Evolutionary conservation across 2,113 vertebrate genomes (phyloP).

Genomic region (Saccopteryx bilineata): DNA sequence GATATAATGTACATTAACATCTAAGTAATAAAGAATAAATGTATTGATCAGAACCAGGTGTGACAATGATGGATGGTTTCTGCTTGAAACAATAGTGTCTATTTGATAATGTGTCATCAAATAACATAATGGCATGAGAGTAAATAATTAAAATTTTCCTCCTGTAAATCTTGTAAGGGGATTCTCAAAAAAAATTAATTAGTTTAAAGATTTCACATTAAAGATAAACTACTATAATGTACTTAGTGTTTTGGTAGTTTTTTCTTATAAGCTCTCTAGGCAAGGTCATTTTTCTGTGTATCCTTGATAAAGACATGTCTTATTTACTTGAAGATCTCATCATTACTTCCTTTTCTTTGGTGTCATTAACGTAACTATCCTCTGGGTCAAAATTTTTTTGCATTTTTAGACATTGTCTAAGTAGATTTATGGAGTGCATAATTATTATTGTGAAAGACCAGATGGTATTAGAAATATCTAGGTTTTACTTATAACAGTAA

Average conservation of each 20-base stretch:
- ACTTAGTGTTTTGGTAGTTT: constrained; percentile 42
- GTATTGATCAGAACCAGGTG: constrained; percentile 54
- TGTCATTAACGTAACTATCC: background rate
- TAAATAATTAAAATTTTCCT: constrained; percentile 78
- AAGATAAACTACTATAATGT: constrained; percentile 69
- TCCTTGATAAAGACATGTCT: background rate
- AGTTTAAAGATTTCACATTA: constrained; percentile 75
- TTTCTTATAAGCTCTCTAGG: constrained; percentile 50
- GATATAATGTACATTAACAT: constrained; percentile 37
- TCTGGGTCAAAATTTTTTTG: background rate
- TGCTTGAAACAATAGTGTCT: constrained; percentile 73
- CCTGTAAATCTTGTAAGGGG: constrained; percentile 67
- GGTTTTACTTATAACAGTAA: background rate
- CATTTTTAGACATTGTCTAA: background rate
- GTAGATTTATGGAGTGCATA: background rate
- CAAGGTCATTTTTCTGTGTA: constrained; percentile 51
- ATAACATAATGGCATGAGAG: constrained; percentile 73
- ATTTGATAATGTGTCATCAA: constrained; percentile 76
- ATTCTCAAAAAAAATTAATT: constrained; percentile 77
- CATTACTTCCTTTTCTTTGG: background rate
- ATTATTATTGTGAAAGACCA: background rate
- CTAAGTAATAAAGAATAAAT: constrained; percentile 57
- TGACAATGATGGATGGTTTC: constrained; percentile 63
- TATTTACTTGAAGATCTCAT: background rate
- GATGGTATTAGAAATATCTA: background rate